Percentiles rank a stretch among this genome's conserved stretches.
phyloP scores from a whole-genome alignment of 1,140 invertebrate species.

The Ditylenchus dipsaci region DNA sequence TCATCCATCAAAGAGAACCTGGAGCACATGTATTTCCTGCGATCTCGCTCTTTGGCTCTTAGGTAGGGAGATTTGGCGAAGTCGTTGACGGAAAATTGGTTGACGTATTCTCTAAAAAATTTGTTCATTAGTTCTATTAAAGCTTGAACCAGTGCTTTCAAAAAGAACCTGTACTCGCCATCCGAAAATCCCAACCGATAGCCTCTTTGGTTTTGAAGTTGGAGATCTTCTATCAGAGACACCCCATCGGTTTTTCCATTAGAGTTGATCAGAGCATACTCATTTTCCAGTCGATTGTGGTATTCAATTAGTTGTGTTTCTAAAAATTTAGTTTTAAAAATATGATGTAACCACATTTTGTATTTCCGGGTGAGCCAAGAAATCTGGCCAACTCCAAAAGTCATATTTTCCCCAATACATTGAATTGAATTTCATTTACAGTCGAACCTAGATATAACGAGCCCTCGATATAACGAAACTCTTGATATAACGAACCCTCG shows the following conservation, averaged over 20 bases:
- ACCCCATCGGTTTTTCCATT: conserved; percentile 8
- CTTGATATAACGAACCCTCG: too few relatives aligned
- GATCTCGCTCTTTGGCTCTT: conserved; percentile 37
- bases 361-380: too few relatives aligned
- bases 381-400: too few relatives aligned
- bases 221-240: conserved; percentile 17
- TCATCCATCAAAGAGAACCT: conserved; percentile 41
- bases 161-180: conserved; percentile 20
- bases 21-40: conserved; percentile 31
- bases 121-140: background rate
- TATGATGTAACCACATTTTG: too few relatives aligned
- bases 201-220: conserved; percentile 20
- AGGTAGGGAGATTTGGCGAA: conserved; percentile 32
- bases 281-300: conserved; percentile 17
- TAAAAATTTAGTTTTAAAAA: conserved; percentile 3
- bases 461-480: too few relatives aligned
- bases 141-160: too few relatives aligned
- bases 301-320: conserved; percentile 32
- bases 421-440: too few relatives aligned
- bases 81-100: conserved; percentile 42
- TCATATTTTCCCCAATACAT: too few relatives aligned
- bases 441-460: background rate
- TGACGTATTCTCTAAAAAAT: conserved; percentile 32
- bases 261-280: conserved; percentile 1
- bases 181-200: conserved; percentile 44